Evolutionary conservation across 2,888 invertebrate genomes (phyloP).

Genomic region (Leptinotarsa rubiginosa): DNA sequence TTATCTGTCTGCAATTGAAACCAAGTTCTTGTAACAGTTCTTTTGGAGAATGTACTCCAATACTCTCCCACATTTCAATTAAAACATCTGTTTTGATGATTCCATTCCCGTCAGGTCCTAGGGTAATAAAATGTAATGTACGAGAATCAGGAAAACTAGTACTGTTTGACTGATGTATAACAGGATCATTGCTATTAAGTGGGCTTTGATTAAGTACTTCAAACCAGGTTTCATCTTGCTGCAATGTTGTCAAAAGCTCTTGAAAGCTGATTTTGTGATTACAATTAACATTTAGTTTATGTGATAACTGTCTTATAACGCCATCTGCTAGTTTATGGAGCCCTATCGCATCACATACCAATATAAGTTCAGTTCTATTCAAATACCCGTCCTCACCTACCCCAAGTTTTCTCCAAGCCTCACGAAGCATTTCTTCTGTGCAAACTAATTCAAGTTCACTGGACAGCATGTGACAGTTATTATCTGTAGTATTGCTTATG

Average conservation of each 20-base stretch:
- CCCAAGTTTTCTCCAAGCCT: slow-evolving; percentile 74
- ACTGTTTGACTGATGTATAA: slow-evolving; percentile 44
- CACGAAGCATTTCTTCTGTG: slow-evolving; percentile 72
- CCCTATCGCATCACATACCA: slow-evolving; percentile 76
- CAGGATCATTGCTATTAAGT: slow-evolving; percentile 34
- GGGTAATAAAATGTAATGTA: slow-evolving; percentile 62
- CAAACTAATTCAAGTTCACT: slow-evolving; percentile 60
- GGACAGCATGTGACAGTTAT: slow-evolving; percentile 59
- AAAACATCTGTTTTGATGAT: slow-evolving; percentile 68
- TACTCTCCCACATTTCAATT: slow-evolving; percentile 79
- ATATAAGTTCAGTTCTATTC: slow-evolving; percentile 73
- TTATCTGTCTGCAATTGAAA: slow-evolving; percentile 71
- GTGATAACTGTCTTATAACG: slow-evolving; percentile 74
- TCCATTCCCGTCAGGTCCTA: slow-evolving; percentile 63
- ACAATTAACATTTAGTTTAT: slow-evolving; percentile 73
- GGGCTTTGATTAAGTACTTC: slow-evolving; percentile 56
- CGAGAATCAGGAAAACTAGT: slow-evolving; percentile 60
- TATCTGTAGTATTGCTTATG: slow-evolving; percentile 59
- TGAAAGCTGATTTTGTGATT: slow-evolving; percentile 76
- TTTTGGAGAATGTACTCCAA: slow-evolving; percentile 75
- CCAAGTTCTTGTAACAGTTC: slow-evolving; percentile 77
- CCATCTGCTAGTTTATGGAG: slow-evolving; percentile 74
- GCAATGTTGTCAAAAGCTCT: slow-evolving; percentile 74
- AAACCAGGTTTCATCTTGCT: slow-evolving; percentile 68
- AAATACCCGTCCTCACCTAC: slow-evolving; percentile 73